These are phyloP conservation scores for Ectropis grisescens DNA, from an alignment of 1,140 invertebrate genomes.

Conservation along the genomic window DNA sequence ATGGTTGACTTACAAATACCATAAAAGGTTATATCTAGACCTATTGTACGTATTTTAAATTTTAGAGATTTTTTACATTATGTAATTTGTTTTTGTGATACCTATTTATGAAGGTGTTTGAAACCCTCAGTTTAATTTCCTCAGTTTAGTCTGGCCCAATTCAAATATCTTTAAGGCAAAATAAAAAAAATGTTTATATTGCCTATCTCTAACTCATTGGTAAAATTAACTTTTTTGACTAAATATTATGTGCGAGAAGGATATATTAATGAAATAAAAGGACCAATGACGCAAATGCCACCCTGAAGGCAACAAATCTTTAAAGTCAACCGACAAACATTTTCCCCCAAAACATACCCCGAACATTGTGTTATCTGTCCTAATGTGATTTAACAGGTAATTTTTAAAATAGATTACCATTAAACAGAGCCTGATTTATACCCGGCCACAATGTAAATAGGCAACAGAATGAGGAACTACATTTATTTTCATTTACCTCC, in stretches of 20 bases:
- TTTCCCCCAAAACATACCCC: slow-evolving; percentile 48
- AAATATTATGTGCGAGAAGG: slow-evolving; percentile 1
- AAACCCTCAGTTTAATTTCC: too few species aligned
- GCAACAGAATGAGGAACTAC: slow-evolving; percentile 65
- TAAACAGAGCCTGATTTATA: slow-evolving; percentile 55
- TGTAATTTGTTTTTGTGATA: too few species aligned
- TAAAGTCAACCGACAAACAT: slow-evolving; percentile 46
- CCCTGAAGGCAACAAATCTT: slow-evolving; percentile 58
- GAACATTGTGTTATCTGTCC: slow-evolving; percentile 60
- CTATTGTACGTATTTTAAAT: too few species aligned
- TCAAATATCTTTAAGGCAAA: too few species aligned
- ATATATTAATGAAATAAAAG: too few species aligned
- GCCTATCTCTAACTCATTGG: not conserved
- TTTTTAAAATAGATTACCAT: slow-evolving; percentile 61
- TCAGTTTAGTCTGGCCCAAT: too few species aligned
- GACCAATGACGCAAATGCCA: slow-evolving; percentile 47
- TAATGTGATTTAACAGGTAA: slow-evolving; percentile 68
- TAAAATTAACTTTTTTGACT: not conserved
- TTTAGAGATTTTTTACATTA: too few species aligned
- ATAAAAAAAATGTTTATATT: too few species aligned
- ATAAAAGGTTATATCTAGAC: too few species aligned
- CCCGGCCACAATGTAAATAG: slow-evolving; percentile 53
- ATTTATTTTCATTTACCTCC: slow-evolving; percentile 68
- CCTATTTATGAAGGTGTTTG: too few species aligned
- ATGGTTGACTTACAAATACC: too few species aligned